phyloP scores from a whole-genome alignment of 2,888 invertebrate genomes.

The Physocephala rufipes region DNA sequence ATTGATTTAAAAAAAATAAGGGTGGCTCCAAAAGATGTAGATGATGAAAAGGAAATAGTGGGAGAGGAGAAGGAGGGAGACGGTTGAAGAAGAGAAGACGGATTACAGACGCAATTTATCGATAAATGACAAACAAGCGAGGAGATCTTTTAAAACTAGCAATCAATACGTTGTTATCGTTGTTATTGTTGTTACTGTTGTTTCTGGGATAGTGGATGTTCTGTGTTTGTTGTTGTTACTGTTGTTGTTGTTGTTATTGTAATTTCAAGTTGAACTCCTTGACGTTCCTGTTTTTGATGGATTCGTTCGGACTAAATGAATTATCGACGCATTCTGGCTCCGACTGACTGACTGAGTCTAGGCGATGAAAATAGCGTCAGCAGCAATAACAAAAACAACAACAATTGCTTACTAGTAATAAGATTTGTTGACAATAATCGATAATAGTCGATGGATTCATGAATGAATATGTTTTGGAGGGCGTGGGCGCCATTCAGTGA shows the following conservation, averaged over 20 bases:
- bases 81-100: no score
- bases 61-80: no score
- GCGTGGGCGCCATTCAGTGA: background rate
- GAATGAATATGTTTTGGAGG: constrained; percentile 14
- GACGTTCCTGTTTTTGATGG: constrained; percentile 4
- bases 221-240: background rate
- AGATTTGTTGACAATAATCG: constrained; percentile 21
- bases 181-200: no score
- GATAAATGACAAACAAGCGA: no score
- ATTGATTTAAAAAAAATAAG: no score
- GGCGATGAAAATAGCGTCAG: background rate
- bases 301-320: constrained; percentile 27
- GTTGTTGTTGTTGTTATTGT: background rate
- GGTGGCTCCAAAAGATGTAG: no score
- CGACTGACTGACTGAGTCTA: background rate
- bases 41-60: no score
- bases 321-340: background rate
- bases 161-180: no score
- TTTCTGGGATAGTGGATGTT: no score
- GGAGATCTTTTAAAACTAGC: no score
- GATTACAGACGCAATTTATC: no score
- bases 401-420: no score
- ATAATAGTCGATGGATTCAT: constrained; percentile 26
- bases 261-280: background rate
- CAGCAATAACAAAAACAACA: constrained; percentile 17